phyloP scores from a whole-genome alignment of 2,113 vertebrate genomes.

The Podocnemis expansa region DNA sequence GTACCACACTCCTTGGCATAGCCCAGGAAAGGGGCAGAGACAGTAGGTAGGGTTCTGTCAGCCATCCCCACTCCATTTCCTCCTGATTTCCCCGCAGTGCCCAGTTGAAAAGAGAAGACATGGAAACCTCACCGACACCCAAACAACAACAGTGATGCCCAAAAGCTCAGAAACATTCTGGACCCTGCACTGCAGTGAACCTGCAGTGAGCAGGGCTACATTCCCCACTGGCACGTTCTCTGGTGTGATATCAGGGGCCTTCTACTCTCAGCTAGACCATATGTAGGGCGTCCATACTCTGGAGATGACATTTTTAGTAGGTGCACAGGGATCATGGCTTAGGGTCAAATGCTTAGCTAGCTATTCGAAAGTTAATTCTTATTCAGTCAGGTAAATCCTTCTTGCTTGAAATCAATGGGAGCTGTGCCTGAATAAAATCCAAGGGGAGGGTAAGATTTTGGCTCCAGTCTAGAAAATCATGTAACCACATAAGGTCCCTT shows the following conservation, averaged over 20 bases:
- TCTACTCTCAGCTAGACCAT: background rate
- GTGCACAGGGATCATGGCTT: background rate
- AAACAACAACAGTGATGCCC: background rate
- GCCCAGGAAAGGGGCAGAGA: background rate
- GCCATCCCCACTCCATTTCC: background rate
- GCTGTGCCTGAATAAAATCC: background rate
- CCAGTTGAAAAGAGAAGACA: too few species aligned
- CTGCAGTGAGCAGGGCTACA: background rate
- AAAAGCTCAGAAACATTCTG: background rate
- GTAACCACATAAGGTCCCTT: background rate
- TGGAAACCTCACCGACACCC: background rate
- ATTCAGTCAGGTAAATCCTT: too few species aligned
- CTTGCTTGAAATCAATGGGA: background rate
- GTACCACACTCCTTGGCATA: background rate
- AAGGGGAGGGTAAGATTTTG: accelerated
- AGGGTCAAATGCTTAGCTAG: background rate
- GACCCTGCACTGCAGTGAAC: background rate
- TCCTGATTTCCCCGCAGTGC: background rate
- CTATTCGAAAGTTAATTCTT: too few species aligned
- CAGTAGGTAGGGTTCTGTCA: background rate
- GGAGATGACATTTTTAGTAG: background rate
- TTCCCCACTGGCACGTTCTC: background rate
- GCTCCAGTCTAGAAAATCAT: background rate
- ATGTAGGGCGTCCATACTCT: background rate
- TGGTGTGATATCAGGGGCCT: background rate